Base-by-base conservation (phyloP, 2,888 invertebrate genomes). In the Synanthedon tipuliformis region DNA sequence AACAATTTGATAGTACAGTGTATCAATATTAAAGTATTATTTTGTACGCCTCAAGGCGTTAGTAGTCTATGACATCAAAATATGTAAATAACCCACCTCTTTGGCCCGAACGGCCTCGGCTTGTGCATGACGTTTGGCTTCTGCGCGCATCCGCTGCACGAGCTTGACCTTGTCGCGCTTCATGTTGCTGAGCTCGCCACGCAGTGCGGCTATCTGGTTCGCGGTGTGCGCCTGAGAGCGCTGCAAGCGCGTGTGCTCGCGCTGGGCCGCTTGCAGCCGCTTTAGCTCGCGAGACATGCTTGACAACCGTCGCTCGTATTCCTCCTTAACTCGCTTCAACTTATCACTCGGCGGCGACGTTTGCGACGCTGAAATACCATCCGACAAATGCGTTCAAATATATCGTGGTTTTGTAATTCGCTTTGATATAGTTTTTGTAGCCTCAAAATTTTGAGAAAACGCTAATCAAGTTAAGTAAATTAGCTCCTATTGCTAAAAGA, bases 141-240 rank as follows among this genome's bases (percentile, higher is more conserved):
- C 98, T 55, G 96, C 95, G 54, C 96, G 94, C 92, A 98, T 97
- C 80, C 95, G 95, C 70, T 96, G 95, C 68, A 98, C 93, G 53
- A 99, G 84, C 71, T 93, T 91, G 1, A 95, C 95, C 86, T 96
- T 96, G 1, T 92, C 91, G 53, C 92, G 89, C 76, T 96, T 97
- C 91, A 97, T 92, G 59, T 95, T 95, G 12, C 89, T 82, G 13
- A 96, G 81, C 68, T 96, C 95, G 59, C 89, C 89, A 59, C 92
- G 91, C 56, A 95, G 85, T 3, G 90, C 89, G 56, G 90, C 89
- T 52, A 96, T 77, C 68, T 95, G 92, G 57, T 90, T 90, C 73
- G 95, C 95, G 62, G 91, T 91, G 60, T 93, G 92, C 3, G 90
- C 90, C 75, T 96, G 95, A 69, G 92, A 93, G 62, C 93, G 90